phyloP scores from a whole-genome alignment of 2,113 vertebrate genomes.

The Pelmatolapia mariae region DNA sequence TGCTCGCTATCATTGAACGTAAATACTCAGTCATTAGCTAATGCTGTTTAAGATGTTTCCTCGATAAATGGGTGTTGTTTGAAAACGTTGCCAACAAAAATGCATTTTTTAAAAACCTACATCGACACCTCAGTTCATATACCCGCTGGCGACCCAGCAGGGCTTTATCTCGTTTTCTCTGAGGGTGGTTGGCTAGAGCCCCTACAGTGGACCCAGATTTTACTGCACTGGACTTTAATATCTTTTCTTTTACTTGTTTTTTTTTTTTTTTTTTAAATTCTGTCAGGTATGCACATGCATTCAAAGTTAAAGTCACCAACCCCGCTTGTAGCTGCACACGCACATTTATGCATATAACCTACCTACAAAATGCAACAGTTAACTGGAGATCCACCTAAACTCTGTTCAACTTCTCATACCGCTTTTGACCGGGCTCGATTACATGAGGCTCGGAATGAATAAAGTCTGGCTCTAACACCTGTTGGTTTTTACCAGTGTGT shows the following conservation, averaged over 20 bases:
- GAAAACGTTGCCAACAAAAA: not conserved
- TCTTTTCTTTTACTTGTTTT: not conserved
- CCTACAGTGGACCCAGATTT: not conserved
- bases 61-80: not conserved
- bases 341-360: not conserved
- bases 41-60: not conserved
- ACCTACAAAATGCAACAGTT: not conserved
- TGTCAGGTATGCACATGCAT: not conserved
- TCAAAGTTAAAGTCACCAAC: not conserved
- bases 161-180: not conserved
- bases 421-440: not conserved
- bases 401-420: not conserved
- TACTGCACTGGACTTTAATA: not conserved
- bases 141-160: not conserved
- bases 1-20: conserved; percentile 7
- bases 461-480: not conserved
- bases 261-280: not conserved
- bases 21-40: not conserved
- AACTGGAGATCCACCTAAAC: not conserved
- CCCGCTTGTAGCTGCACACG: not conserved
- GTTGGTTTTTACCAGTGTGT: not conserved
- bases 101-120: not conserved
- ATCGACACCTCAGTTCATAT: not conserved
- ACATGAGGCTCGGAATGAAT: not conserved
- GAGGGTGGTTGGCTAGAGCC: not conserved